Conservation (phyloP, 1,140 invertebrate genomes). For the Monochamus saltuarius region DNA sequence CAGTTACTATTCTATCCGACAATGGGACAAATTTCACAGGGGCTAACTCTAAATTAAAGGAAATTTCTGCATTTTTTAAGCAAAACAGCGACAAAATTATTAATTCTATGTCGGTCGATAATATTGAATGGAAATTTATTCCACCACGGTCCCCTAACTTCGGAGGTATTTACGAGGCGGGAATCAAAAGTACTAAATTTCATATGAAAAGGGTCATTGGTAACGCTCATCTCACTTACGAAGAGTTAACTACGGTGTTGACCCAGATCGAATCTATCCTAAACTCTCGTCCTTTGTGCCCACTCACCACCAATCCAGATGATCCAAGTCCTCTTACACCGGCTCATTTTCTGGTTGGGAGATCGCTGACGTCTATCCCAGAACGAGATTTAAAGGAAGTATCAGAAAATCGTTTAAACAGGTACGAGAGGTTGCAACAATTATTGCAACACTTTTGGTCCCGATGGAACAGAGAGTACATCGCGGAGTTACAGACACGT, state of each 20-base stretch:
- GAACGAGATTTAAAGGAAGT: constrained; percentile 14
- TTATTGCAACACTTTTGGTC: constrained; percentile 19
- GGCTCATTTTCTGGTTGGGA: constrained; percentile 19
- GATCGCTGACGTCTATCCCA: constrained; percentile 10
- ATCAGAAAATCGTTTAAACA: constrained; percentile 9
- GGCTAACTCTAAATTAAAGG: constrained; percentile 7
- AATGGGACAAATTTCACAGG: constrained; percentile 32
- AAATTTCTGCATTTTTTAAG: not conserved
- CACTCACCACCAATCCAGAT: constrained; percentile 15
- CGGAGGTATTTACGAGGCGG: constrained; percentile 52
- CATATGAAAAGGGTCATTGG: constrained; percentile 15
- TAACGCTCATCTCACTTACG: constrained; percentile 13
- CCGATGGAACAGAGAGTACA: constrained; percentile 41
- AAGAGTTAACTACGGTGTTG: constrained; percentile 20
- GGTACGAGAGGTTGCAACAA: constrained; percentile 15
- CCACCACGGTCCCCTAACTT: constrained; percentile 51
- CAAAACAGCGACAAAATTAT: not conserved
- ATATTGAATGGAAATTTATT: constrained; percentile 12
- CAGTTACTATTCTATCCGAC: constrained; percentile 25
- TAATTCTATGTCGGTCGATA: not conserved
- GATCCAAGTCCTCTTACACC: constrained; percentile 20
- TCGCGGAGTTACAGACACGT: constrained; percentile 30
- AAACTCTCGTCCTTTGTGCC: constrained; percentile 16
- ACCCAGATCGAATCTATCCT: constrained; percentile 10
- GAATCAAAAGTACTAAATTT: constrained; percentile 48